phyloP scores from a whole-genome alignment of 2,113 vertebrate genomes.

The Corvus moneduloides region DNA sequence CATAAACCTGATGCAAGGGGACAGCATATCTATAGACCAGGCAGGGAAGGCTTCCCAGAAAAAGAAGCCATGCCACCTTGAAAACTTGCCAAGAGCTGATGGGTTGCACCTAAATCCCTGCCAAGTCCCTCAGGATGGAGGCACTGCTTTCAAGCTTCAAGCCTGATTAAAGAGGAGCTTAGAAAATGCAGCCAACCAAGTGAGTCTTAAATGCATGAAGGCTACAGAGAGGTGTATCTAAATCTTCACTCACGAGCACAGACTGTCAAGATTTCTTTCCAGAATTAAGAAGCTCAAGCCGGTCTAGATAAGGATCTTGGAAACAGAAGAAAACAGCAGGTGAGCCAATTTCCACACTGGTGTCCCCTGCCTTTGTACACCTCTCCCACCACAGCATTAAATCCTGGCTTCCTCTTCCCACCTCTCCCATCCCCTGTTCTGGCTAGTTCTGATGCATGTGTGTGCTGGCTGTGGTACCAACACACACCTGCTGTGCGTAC shows the following conservation, averaged over 20 bases:
- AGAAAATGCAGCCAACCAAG: neutral
- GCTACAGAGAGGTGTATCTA: neutral
- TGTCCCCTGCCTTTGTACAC: neutral
- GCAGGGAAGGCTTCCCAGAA: neutral
- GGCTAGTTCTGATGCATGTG: neutral
- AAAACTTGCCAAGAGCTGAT: neutral
- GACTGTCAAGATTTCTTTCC: neutral
- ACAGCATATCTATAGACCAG: neutral
- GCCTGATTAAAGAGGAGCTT: neutral
- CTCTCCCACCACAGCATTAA: neutral
- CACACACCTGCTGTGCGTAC: rapidly evolving
- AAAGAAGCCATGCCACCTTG: neutral
- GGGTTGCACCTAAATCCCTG: neutral
- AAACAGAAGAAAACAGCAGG: neutral
- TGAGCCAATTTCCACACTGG: neutral
- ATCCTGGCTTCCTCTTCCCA: neutral
- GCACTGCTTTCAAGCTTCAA: neutral
- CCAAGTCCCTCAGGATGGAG: neutral
- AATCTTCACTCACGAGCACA: neutral
- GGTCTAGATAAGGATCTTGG: neutral
- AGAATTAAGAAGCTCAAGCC: neutral
- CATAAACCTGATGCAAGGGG: neutral
- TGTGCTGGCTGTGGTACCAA: neutral
- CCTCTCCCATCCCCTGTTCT: neutral
- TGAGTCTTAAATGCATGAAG: neutral